Evolutionary conservation across 2,888 invertebrate genomes (phyloP), one percentile per base, ranked within the genome.

Genomic region (Lampropteryx suffumata): DNA sequence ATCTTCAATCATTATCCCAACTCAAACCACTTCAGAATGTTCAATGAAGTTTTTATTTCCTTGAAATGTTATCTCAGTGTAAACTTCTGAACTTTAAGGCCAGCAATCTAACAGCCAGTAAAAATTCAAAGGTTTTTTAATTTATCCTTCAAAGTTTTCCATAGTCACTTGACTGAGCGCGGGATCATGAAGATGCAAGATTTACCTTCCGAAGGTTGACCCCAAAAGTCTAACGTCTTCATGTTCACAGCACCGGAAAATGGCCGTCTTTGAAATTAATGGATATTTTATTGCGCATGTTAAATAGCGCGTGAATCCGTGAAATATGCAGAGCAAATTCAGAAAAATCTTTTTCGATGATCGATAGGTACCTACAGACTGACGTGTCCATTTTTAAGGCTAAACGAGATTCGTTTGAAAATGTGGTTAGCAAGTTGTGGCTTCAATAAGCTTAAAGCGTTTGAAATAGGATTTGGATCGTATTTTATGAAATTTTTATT

Each of bases 261-360:
- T 87, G 79, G 80, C 79, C 79, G 82, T 84, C 83, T 78, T 76
- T 74, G 75, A 79, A 83, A 84, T 88, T 87, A 89, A 89, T 89
- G 88, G 88, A 84, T 82, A 83, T 86, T 85, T 83, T 80, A 86
- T 86, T 84, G 78, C 83, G 82, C 82, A 71, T 73, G 86, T 82
- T 84, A 85, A 88, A 89, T 89, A 84, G 83, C 73, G 82, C 85
- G 84, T 84, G 74, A 82, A 84, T 72, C 64, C 65, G 77, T 79
- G 74, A 74, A 81, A 69, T 72, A 69, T 45, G 21, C 30, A 36
- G 32, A 41, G 41, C 13, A 39, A 30, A 50, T 72, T 69, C 62
- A 50, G 41, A 67, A 67, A 66, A 70, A 60, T 65, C 66, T 69
- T 68, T 66, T 54, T 60, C 55, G 54, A 57, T 57, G 39, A 64